Evolutionary conservation across 2,113 vertebrate species (phyloP).

Genomic region (Isichthys henryi): DNA sequence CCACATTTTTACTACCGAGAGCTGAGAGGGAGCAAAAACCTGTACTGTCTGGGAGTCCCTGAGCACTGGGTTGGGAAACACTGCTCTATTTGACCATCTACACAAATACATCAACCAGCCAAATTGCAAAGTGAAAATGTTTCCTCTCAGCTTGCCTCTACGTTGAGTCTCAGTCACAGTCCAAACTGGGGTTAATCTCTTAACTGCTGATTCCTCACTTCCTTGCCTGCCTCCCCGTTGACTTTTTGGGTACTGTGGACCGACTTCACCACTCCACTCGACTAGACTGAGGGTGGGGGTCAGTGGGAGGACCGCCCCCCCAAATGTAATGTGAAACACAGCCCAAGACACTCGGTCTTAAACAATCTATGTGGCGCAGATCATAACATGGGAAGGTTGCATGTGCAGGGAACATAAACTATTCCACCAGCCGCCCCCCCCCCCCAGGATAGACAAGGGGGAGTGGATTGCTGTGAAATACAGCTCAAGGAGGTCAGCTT

Average conservation of each 20-base stretch:
- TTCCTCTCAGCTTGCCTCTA: not conserved
- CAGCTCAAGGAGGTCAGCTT: not conserved
- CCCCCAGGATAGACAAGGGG: not conserved
- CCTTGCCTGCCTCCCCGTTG: not conserved
- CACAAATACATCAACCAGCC: not conserved
- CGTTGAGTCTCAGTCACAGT: not conserved
- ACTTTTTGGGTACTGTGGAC: not conserved
- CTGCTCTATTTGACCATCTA: not conserved
- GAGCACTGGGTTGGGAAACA: not conserved
- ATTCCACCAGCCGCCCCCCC: not conserved
- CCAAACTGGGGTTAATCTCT: not conserved
- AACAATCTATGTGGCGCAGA: not conserved
- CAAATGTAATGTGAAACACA: not conserved
- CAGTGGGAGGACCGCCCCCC: not conserved
- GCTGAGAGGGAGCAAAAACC: not conserved
- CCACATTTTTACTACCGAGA: not conserved
- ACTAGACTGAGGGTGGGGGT: not conserved
- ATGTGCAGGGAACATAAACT: not conserved
- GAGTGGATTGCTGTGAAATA: not conserved
- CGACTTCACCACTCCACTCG: not conserved
- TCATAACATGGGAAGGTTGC: not conserved
- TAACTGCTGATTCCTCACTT: not conserved
- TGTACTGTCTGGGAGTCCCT: not conserved
- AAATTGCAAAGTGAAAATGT: not conserved
- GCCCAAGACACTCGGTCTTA: not conserved